phyloP scores from a whole-genome alignment of 2,113 vertebrate species.

The Alligator mississippiensis region DNA sequence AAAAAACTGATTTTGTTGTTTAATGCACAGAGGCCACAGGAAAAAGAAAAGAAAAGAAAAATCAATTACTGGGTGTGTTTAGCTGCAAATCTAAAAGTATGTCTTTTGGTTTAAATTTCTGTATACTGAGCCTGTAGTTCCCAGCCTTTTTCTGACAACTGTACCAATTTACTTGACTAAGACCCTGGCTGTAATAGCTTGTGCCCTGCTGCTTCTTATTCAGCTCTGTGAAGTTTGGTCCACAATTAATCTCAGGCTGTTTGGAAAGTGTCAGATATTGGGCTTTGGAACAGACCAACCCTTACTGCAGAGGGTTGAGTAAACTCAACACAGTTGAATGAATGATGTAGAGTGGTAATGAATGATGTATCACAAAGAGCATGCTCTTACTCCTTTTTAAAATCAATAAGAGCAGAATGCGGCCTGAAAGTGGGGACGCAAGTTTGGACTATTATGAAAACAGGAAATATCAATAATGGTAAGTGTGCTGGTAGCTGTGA shows the following conservation, averaged over 20 bases:
- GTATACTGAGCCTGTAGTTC: neutral
- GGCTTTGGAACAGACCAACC: neutral
- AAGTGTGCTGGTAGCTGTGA: neutral
- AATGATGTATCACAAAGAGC: neutral
- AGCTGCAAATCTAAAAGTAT: neutral
- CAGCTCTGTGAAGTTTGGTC: neutral
- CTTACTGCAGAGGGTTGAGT: neutral
- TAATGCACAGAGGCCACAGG: neutral
- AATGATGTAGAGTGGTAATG: neutral
- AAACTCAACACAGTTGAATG: neutral
- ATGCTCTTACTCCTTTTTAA: neutral
- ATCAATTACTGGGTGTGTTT: neutral
- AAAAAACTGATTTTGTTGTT: neutral
- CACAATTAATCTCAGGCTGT: neutral
- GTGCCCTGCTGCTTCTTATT: neutral
- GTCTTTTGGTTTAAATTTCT: neutral
- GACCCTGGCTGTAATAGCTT: neutral
- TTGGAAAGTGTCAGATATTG: neutral
- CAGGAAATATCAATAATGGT: neutral
- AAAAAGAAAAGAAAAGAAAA: neutral
- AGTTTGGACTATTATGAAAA: neutral
- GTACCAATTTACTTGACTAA: neutral
- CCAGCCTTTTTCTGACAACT: neutral
- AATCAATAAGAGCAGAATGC: neutral
- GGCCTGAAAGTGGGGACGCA: neutral